A percentile compares a stretch with the other conserved stretches of the same genome.
Evolutionary conservation across 1,140 invertebrate genomes (phyloP).

Genomic region (Mamestra configurata): DNA sequence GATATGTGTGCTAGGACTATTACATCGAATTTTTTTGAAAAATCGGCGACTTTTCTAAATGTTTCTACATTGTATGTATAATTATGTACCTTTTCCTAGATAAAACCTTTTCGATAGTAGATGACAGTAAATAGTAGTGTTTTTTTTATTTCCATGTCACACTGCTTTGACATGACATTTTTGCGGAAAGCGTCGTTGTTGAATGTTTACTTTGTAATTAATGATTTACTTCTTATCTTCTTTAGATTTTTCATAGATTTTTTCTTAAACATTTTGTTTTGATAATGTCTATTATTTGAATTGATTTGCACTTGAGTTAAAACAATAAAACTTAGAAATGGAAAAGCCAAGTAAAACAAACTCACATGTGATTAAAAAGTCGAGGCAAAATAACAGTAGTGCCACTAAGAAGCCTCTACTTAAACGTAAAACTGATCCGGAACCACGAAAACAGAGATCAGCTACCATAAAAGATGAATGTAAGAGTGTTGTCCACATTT

Average conservation of each 20-base stretch:
- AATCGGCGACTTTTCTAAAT: too few relatives aligned
- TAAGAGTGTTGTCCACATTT: not conserved
- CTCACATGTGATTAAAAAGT: too few relatives aligned
- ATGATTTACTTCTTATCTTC: not conserved
- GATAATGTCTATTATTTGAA: not conserved
- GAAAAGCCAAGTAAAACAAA: not conserved
- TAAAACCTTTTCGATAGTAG: not conserved
- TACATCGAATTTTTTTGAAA: too few relatives aligned
- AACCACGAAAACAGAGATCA: too few relatives aligned
- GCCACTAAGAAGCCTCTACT: too few relatives aligned
- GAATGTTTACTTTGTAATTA: conserved; percentile 6
- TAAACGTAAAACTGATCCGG: too few relatives aligned
- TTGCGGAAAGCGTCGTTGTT: not conserved
- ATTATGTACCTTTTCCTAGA: not conserved
- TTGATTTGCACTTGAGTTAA: not conserved
- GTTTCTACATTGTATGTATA: conserved; percentile 24
- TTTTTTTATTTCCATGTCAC: too few relatives aligned
- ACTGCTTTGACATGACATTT: not conserved
- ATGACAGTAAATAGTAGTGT: not conserved
- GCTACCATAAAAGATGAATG: not conserved
- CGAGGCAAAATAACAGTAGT: too few relatives aligned
- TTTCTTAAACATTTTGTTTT: not conserved
- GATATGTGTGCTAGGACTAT: too few relatives aligned
- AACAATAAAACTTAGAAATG: too few relatives aligned
- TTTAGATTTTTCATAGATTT: not conserved